phyloP scores from a whole-genome alignment of 2,888 invertebrate species.

The Tachystola acroxantha region DNA sequence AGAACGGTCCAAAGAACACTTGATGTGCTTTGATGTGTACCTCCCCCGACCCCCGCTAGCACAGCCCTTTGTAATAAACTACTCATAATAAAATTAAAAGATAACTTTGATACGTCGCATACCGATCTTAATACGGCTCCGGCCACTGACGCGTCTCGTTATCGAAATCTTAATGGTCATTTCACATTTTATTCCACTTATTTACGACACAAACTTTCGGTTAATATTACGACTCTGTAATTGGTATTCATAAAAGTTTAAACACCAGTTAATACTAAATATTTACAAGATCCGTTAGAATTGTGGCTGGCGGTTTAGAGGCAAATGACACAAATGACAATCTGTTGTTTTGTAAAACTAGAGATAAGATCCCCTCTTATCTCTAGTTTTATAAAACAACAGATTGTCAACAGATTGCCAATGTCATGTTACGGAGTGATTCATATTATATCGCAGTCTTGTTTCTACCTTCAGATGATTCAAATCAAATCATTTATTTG shows the following conservation, averaged over 20 bases:
- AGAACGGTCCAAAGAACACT: too few species aligned
- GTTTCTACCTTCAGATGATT: too few species aligned
- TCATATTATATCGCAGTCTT: too few species aligned
- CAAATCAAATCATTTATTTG: too few species aligned
- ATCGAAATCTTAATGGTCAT: constrained; percentile 56
- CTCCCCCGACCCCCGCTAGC: constrained; percentile 27
- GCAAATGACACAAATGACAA: too few species aligned
- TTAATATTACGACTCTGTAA: constrained; percentile 41
- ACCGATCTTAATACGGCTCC: constrained; percentile 28
- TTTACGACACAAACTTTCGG: constrained; percentile 36
- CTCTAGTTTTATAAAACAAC: too few species aligned
- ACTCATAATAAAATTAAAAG: constrained; percentile 49
- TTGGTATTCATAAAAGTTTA: constrained; percentile 26
- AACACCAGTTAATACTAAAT: constrained; percentile 12
- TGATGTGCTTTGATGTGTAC: too few species aligned
- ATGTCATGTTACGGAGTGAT: too few species aligned
- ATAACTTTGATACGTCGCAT: constrained; percentile 36
- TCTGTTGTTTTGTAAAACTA: too few species aligned
- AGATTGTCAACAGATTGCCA: too few species aligned
- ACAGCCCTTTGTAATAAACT: constrained; percentile 36
- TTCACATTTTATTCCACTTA: constrained; percentile 43
- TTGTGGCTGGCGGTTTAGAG: too few species aligned
- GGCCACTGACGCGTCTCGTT: constrained; percentile 25
- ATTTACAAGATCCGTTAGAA: constrained; percentile 12
- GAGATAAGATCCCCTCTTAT: too few species aligned